Conservation (phyloP, 2,113 vertebrate genomes). For the Crotalus helleri region DNA sequence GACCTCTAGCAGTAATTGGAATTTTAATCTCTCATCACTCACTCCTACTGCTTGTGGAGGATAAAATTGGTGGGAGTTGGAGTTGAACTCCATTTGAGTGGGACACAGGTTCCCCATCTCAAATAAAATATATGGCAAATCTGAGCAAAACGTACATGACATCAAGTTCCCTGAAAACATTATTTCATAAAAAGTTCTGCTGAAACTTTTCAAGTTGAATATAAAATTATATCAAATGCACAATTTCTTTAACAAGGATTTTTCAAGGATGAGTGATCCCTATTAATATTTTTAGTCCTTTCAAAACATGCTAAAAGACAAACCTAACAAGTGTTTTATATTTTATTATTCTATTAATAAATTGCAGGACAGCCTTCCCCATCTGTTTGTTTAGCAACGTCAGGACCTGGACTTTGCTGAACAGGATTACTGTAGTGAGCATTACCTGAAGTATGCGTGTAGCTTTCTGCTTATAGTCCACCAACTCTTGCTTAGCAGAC, state of each 20-base stretch:
- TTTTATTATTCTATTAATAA: not conserved
- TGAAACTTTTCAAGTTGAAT: not conserved
- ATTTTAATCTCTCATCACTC: not conserved
- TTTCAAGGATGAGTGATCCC: not conserved
- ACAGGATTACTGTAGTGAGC: not conserved
- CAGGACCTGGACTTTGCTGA: not conserved
- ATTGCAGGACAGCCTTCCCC: not conserved
- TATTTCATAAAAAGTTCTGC: not conserved
- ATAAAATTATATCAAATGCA: not conserved
- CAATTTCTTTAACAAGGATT: not conserved
- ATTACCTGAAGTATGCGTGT: conserved; percentile 91
- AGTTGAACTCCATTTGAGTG: not conserved
- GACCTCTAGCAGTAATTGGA: not conserved
- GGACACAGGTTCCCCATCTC: not conserved
- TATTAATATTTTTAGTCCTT: not conserved
- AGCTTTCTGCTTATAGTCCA: conserved; percentile 96
- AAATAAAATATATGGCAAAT: not conserved
- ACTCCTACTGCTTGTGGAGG: no score
- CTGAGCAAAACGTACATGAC: not conserved
- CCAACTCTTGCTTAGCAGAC: conserved; percentile 83
- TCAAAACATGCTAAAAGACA: not conserved
- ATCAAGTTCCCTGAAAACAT: not conserved
- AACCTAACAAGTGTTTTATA: not conserved
- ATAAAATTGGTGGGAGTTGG: not conserved
- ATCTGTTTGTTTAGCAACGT: not conserved